Evolutionary conservation across 2,797 vertebrate genomes (phyloP).

Genomic region (Propithecus perrieri): DNA sequence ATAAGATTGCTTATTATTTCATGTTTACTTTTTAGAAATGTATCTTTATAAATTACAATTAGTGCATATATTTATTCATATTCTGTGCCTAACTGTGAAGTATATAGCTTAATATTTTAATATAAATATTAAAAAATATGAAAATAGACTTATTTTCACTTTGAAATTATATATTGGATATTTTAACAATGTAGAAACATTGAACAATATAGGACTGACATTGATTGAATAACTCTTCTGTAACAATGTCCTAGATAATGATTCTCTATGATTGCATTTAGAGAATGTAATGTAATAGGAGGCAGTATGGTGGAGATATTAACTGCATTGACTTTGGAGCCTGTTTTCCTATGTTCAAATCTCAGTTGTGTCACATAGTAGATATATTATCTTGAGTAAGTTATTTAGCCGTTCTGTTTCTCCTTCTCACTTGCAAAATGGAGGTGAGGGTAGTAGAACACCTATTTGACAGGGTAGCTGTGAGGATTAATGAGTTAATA

Average conservation of each 20-base stretch:
- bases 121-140: background rate
- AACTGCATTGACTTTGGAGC: background rate
- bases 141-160: background rate
- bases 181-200: background rate
- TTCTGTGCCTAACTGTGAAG: background rate
- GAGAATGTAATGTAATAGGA: background rate
- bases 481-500: background rate
- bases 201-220: background rate
- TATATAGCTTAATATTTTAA: background rate
- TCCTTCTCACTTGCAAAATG: background rate
- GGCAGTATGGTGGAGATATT: accelerated
- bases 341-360: background rate
- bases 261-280: background rate
- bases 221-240: background rate
- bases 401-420: background rate
- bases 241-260: background rate
- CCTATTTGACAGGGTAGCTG: background rate
- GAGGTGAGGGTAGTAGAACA: accelerated
- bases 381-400: background rate
- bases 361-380: background rate
- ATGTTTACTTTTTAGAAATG: background rate
- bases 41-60: background rate
- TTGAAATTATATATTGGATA: background rate
- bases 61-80: background rate
- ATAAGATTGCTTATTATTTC: background rate